A percentile compares a stretch with the other conserved stretches of the same genome.
phyloP scores from a whole-genome alignment of 2,888 invertebrate genomes.

The Deilephila porcellus region DNA sequence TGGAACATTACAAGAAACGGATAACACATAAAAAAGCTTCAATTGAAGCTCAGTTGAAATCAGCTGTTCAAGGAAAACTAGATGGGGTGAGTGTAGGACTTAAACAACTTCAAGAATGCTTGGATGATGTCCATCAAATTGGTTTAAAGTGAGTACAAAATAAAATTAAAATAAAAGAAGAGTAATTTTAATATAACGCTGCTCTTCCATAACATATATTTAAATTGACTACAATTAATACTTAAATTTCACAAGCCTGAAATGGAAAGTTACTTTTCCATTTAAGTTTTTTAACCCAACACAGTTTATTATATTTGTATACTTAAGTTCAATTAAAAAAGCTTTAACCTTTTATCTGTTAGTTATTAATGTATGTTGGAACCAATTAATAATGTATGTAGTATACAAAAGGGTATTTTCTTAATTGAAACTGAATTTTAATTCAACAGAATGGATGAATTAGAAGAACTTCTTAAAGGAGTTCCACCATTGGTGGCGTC shows the following conservation, averaged over 20 bases:
- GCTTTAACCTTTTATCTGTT: too few species aligned
- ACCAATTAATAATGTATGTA: background rate
- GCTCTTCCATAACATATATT: too few species aligned
- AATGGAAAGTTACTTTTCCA: too few species aligned
- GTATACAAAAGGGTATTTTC: background rate
- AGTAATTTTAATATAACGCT: too few species aligned
- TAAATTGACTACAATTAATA: too few species aligned
- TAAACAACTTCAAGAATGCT: constrained; percentile 93
- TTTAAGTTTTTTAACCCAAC: too few species aligned
- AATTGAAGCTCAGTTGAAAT: constrained; percentile 97
- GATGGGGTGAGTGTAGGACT: constrained; percentile 98
- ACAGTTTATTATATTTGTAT: too few species aligned
- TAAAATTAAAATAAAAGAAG: background rate
- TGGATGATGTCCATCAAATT: constrained; percentile 93
- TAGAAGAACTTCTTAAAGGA: constrained; percentile 89
- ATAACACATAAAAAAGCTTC: constrained; percentile 93
- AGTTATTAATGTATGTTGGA: too few species aligned
- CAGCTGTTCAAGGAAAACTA: constrained; percentile 99
- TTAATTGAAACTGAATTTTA: background rate
- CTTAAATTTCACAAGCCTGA: too few species aligned
- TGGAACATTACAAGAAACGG: constrained; percentile 91
- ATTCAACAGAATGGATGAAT: constrained; percentile 87
- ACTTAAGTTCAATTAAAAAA: too few species aligned
- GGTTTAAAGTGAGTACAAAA: constrained; percentile 73
- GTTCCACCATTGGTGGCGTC: constrained; percentile 92